Evolutionary conservation across 2,797 vertebrate species (phyloP), one percentile per base, ranked within the genome.

Genomic region (Gallirallus australis): DNA sequence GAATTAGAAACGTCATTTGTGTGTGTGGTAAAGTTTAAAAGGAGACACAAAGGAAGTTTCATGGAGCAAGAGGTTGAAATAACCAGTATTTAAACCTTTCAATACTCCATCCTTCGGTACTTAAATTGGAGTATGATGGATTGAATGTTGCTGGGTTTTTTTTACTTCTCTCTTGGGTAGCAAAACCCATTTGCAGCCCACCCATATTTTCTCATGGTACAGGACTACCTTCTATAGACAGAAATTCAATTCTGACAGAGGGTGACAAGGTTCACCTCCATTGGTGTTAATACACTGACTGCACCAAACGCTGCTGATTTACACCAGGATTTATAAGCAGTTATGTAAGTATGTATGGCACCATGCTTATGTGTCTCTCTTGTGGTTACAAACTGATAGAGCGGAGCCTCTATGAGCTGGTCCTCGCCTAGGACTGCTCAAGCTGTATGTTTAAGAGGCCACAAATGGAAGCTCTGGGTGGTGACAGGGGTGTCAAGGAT

Each of bases 391-490:
- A 45, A 45, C 42, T 19, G 42, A 45, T 45, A 45, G 48, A 72
- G 19, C 4, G 20, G 71, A 37, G 11, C 11, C 28, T 56, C 5
- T 35, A 5, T 0, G 0, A 82, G 30, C 5, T 57, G 28, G 7
- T n/a, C n/a, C 27, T 39, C 1, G 4, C 25, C 33, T 40, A 35
- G 20, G 25, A 40, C 17, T 78, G 37, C 57, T 77, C 52, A 47
- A 50, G 11, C 8, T 30, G 5, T 1, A 1, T n/a, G 11, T 63
- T 28, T 47, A 45, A 48, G 50, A 25, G 35, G 33, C 11, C 30
- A 56, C 35, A 37, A 8, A 33, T 47, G 7, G 40, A 35, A 66
- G 68, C 0, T 28, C 39, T 4, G 25, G 27, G 6, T 77, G 31
- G 31, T 37, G 57, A 68, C 12, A 12, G n/a, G 17, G 31, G 30